A percentile compares a stretch with the other conserved stretches of the same genome.
Evolutionary conservation across 2,113 vertebrate genomes (phyloP).

Genomic region (Corydoras sp.): DNA sequence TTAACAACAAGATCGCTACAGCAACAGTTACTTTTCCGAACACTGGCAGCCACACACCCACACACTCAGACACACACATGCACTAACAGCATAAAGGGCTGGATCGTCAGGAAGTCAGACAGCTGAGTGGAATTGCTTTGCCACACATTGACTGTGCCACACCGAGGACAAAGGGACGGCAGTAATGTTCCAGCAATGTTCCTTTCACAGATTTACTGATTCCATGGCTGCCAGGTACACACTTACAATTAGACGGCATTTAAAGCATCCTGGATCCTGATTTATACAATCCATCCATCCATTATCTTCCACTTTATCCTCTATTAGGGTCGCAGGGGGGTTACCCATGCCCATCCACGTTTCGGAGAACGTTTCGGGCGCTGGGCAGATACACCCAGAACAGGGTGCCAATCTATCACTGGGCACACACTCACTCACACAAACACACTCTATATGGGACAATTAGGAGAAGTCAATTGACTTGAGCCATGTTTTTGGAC

Average conservation of each 20-base stretch:
- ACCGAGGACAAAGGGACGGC: slow-evolving; percentile 39
- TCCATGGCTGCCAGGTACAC: slow-evolving; percentile 60
- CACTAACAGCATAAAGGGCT: slow-evolving; percentile 23
- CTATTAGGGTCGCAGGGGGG: no score
- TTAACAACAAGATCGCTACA: slow-evolving; percentile 58
- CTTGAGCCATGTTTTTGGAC: no score
- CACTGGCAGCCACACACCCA: slow-evolving; percentile 32
- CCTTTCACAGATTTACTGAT: slow-evolving; percentile 66
- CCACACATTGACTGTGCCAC: slow-evolving; percentile 44
- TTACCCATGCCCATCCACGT: no score
- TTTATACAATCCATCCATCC: slow-evolving; percentile 24
- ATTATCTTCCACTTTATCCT: no score
- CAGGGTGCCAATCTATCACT: no score
- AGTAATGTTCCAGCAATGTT: slow-evolving; percentile 46
- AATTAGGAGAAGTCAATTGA: no score
- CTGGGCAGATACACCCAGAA: no score
- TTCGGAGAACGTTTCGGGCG: no score
- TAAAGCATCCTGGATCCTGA: slow-evolving; percentile 63
- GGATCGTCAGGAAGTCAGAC: slow-evolving; percentile 30
- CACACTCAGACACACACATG: slow-evolving; percentile 4
- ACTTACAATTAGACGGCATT: slow-evolving; percentile 68
- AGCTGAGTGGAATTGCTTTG: slow-evolving; percentile 28
- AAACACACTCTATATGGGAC: no score
- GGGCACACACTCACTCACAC: no score
- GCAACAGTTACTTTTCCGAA: slow-evolving; percentile 43